Evolutionary conservation across 2,113 vertebrate genomes (phyloP).

Genomic region (Rhineura floridana): DNA sequence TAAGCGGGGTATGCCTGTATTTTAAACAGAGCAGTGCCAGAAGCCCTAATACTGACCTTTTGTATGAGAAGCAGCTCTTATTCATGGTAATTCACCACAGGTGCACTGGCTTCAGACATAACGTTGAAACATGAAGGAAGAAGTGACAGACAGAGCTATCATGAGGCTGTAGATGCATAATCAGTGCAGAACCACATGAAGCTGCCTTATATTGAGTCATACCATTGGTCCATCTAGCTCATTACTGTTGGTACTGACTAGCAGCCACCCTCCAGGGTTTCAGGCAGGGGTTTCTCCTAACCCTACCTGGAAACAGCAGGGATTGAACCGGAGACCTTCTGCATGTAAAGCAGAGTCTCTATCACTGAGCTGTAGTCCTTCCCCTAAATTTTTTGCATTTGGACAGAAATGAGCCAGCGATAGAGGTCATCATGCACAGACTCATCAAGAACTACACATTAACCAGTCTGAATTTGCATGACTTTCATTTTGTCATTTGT

Average conservation of each 20-base stretch:
- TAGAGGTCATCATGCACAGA: not conserved
- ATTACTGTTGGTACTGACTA: too few species aligned
- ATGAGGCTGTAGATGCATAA: not conserved
- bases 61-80: not conserved
- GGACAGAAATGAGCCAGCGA: not conserved
- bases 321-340: too few species aligned
- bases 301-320: too few species aligned
- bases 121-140: not conserved
- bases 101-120: not conserved
- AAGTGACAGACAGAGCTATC: not conserved
- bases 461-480: not conserved
- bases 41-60: not conserved
- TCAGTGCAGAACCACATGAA: not conserved
- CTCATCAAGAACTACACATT: not conserved
- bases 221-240: too few species aligned
- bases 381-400: slow-evolving; percentile 3
- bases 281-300: too few species aligned
- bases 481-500: not conserved
- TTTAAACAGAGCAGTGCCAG: too few species aligned
- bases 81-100: not conserved
- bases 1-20: too few species aligned
- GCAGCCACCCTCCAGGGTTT: too few species aligned
- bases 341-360: too few species aligned
- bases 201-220: too few species aligned
- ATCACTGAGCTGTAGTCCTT: too few species aligned